Conservation (phyloP, 2,113 vertebrate genomes). For the Irena cyanogastra region DNA sequence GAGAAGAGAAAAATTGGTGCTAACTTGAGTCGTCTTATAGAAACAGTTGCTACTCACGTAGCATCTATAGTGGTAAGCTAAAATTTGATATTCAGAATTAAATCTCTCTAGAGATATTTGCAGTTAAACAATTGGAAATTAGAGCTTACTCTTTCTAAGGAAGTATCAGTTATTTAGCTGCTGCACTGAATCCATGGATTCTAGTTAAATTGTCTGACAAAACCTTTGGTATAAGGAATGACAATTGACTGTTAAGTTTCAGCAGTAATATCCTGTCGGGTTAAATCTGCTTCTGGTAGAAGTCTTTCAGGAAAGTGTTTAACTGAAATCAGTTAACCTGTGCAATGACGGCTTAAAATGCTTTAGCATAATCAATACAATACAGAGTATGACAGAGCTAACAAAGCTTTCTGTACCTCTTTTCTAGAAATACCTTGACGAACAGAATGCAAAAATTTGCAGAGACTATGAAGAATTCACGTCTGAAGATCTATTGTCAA, state of each 20-base stretch:
- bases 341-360: neutral
- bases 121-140: neutral
- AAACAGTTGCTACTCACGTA: slow-evolving; percentile 69
- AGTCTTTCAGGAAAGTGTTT: neutral
- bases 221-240: neutral
- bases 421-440: slow-evolving; percentile 72
- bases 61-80: slow-evolving; percentile 69
- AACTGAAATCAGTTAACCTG: neutral
- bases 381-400: neutral
- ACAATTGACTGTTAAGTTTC: neutral
- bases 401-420: neutral
- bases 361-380: neutral
- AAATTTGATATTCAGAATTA: neutral
- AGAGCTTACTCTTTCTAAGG: neutral
- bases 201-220: neutral
- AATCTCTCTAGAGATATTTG: neutral
- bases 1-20: slow-evolving; percentile 70
- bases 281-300: neutral
- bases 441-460: slow-evolving; percentile 65
- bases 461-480: slow-evolving; percentile 66
- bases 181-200: neutral
- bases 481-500: slow-evolving; percentile 63
- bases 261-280: neutral
- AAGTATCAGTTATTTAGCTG: neutral
- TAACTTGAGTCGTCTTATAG: slow-evolving; percentile 69